Conservation (phyloP, 2,797 vertebrate species). For the Pitangus sulphuratus region DNA sequence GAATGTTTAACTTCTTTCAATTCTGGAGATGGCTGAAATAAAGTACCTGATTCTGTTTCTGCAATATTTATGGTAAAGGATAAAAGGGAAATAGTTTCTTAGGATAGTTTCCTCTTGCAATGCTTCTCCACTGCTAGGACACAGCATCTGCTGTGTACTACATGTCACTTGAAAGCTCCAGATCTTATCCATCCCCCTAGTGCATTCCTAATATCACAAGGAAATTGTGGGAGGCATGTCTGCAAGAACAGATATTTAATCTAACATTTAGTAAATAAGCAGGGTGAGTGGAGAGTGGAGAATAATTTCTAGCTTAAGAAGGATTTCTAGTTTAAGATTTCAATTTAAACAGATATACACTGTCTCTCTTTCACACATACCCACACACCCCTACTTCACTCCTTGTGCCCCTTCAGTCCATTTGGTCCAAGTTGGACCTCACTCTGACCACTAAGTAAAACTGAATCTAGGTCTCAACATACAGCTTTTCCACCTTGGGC, state of each 20-base stretch:
- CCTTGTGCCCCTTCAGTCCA: not conserved
- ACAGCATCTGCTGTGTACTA: not conserved
- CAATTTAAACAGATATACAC: not conserved
- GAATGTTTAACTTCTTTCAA: not conserved
- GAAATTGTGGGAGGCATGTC: not conserved
- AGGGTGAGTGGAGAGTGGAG: not conserved
- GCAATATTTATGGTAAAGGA: not conserved
- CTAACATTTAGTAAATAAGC: not conserved
- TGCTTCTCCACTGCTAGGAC: not conserved
- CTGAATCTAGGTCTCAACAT: rapidly evolving
- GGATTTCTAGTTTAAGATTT: not conserved
- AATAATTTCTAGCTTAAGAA: not conserved
- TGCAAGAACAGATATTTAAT: not conserved
- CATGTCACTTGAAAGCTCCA: not conserved
- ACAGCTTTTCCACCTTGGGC: not conserved
- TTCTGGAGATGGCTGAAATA: not conserved
- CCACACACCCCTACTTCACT: rapidly evolving
- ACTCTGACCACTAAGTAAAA: not conserved
- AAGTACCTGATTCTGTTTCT: not conserved
- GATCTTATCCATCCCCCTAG: not conserved
- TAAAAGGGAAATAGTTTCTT: not conserved
- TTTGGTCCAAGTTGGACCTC: rapidly evolving
- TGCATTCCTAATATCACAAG: not conserved
- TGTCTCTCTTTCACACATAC: not conserved
- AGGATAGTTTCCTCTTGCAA: not conserved